Base-by-base conservation (phyloP, 2,888 invertebrate genomes). In the Diplolepis rosae region DNA sequence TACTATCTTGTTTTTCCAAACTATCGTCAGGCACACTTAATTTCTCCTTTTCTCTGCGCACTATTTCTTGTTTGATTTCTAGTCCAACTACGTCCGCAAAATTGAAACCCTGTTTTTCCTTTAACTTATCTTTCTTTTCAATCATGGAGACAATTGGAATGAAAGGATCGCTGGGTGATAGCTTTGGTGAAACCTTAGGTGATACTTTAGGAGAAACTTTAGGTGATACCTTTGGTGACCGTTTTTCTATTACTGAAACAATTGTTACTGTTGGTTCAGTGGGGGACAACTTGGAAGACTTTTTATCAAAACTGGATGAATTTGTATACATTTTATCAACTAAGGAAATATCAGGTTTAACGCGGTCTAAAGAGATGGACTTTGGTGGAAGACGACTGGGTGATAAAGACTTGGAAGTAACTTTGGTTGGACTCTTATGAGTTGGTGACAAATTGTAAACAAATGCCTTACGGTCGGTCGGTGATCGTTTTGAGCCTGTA, bases 1-100 rank as follows among this genome's bases (percentile, higher is more conserved):
- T 88, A 56, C 86, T 88, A 71, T 88, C 88, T 73, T 87, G 87
- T 71, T 84, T 85, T 39, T 88, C 87, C 30, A 87, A 71, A 22
- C 82, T 79, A 32, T 86, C 84, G 66, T 88, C 86, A 6, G 87
- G 86, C 13, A 83, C 79, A 32, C 77, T 78, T 24, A 87, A 68
- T 15, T 77, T 85, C 69, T 85, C 85, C 69, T 79, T 82, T 1
- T 83, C 82, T 1, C 84, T 80, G 3, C 84, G 82, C 45, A 86
- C 87, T 4, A 85, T 42, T 32, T 85, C 85, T 67, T 83, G 82
- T 73, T 85, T 88, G 27, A 85, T 85, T 76, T 86, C 88, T 80
- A 87, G 77, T 2, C 82, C 82, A 2, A 86, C 86, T 0, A 87
- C 79, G 13, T 85, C 85, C 0, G 85, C 85, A 56, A 88, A 85